A percentile compares a stretch with the other conserved stretches of the same genome.
Conservation (phyloP, 2,888 invertebrate species). For the Melolontha melolontha region DNA sequence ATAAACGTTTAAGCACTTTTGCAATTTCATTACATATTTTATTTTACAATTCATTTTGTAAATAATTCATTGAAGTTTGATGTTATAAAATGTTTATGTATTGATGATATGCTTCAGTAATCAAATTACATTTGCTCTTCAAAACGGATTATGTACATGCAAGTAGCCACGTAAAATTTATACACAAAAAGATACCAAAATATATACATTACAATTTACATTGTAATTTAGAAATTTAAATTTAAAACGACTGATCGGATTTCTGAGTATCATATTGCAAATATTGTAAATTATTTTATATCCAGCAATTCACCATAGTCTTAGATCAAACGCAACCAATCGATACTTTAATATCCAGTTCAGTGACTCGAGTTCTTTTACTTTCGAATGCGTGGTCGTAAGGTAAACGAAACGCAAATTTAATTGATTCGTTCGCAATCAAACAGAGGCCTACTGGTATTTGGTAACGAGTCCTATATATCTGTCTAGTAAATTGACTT, state of each 20-base stretch:
- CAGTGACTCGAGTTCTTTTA: conserved; percentile 25
- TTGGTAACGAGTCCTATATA: conserved; percentile 15
- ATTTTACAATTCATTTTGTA: no score
- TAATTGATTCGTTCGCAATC: conserved; percentile 29
- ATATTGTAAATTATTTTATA: neutral
- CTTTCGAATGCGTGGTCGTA: conserved; percentile 6
- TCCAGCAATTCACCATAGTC: neutral
- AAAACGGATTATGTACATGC: no score
- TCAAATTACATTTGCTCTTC: no score
- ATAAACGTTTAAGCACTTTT: no score
- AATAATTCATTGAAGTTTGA: no score
- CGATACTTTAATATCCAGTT: conserved; percentile 27
- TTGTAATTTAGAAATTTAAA: no score
- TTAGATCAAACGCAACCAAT: conserved; percentile 11
- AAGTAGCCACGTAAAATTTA: no score
- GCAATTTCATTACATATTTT: no score
- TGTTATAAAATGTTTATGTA: no score
- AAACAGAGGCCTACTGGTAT: conserved; percentile 17
- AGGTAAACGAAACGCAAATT: conserved; percentile 8
- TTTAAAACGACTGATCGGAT: neutral
- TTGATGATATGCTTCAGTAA: no score
- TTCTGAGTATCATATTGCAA: neutral
- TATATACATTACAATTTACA: no score
- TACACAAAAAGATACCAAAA: no score
- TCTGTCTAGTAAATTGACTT: conserved; percentile 16